phyloP scores from a whole-genome alignment of 2,113 vertebrate species.

The Centropus unirufus region DNA sequence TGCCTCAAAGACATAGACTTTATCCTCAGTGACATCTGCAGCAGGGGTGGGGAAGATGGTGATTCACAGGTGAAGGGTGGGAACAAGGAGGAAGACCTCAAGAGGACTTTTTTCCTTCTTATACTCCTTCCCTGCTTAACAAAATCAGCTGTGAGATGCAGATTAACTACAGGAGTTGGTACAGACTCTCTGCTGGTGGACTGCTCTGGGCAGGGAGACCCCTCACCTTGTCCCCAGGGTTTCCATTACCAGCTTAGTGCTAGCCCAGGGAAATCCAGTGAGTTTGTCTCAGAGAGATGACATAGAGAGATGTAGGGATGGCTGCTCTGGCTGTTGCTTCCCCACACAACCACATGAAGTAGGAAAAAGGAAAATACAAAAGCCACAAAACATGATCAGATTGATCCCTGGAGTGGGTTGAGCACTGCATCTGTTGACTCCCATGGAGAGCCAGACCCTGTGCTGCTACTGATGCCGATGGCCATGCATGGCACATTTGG shows the following conservation, averaged over 20 bases:
- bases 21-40: background rate
- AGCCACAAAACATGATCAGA: background rate
- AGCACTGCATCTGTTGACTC: accelerated
- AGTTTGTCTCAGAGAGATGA: background rate
- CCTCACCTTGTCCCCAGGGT: background rate
- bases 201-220: background rate
- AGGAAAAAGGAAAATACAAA: background rate
- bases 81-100: background rate
- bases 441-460: background rate
- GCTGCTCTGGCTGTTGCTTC: background rate
- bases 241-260: background rate
- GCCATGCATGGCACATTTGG: accelerated
- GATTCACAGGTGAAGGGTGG: background rate
- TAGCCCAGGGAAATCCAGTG: background rate
- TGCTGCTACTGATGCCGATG: background rate
- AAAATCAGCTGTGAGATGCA: background rate
- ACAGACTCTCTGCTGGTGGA: background rate
- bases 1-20: background rate
- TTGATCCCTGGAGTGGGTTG: background rate
- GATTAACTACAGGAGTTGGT: background rate
- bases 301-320: background rate
- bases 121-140: background rate
- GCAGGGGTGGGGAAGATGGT: background rate
- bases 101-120: background rate
- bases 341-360: background rate